These are phyloP conservation scores for Plectus sambesii DNA, from an alignment of 1,140 invertebrate genomes.

Conservation along the genomic window DNA sequence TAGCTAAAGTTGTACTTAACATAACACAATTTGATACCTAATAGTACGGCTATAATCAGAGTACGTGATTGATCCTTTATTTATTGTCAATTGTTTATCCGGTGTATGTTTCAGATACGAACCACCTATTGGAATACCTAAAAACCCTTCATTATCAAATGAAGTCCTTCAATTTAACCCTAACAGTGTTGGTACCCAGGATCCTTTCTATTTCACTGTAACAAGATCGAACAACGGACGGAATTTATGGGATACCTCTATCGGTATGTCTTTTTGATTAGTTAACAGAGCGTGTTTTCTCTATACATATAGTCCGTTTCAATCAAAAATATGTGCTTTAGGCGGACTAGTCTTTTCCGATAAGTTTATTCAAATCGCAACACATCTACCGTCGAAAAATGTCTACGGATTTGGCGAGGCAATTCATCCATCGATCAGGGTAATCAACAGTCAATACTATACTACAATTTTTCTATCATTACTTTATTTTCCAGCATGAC, in stretches of 20 bases:
- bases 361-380: conserved; percentile 48
- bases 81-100: too few species aligned
- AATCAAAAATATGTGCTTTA: conserved; percentile 19
- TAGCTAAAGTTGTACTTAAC: neutral
- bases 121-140: conserved; percentile 20
- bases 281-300: neutral
- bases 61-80: too few species aligned
- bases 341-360: conserved; percentile 40
- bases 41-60: conserved; percentile 1
- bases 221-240: conserved; percentile 20
- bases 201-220: conserved; percentile 32
- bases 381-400: conserved; percentile 40
- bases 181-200: conserved; percentile 16
- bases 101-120: conserved; percentile 13
- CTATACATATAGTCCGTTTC: conserved; percentile 1
- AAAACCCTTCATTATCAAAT: conserved; percentile 9
- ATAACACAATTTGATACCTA: neutral
- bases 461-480: conserved; percentile 1
- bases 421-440: conserved; percentile 45
- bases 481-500: conserved; percentile 19
- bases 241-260: conserved; percentile 30
- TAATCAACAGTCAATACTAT: conserved; percentile 25
- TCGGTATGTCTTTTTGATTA: conserved; percentile 29
- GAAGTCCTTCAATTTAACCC: conserved; percentile 19
- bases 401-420: conserved; percentile 49